Percentiles rank a stretch among this genome's conserved stretches.
These are phyloP conservation scores for Pandemis heparana DNA, from an alignment of 2,888 invertebrate species.

Conservation along the genomic window DNA sequence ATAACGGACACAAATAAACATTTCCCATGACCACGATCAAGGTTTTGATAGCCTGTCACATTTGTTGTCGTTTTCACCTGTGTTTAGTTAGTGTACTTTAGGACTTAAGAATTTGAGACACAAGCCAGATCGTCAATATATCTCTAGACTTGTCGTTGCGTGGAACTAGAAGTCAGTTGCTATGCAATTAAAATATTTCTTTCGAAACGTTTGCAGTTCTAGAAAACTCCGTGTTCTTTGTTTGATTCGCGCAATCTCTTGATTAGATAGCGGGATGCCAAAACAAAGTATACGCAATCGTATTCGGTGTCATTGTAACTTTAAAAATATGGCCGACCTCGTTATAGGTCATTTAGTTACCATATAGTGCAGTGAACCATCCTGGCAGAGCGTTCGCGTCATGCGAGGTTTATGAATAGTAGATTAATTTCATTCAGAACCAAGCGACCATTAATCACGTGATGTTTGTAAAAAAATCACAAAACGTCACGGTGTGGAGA, in stretches of 20 bases:
- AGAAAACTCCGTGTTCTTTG: slow-evolving; percentile 13
- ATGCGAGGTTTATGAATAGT: too few species aligned
- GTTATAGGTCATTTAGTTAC: slow-evolving; percentile 29
- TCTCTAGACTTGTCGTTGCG: not conserved
- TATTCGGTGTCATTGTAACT: not conserved
- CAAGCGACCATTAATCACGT: too few species aligned
- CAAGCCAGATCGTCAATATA: too few species aligned
- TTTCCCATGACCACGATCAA: too few species aligned
- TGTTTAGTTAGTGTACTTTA: too few species aligned
- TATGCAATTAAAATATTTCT: not conserved
- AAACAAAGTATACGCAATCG: slow-evolving; percentile 37
- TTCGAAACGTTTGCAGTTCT: slow-evolving; percentile 9
- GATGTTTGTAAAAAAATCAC: too few species aligned
- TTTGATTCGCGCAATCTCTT: slow-evolving; percentile 35
- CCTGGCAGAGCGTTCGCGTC: not conserved
- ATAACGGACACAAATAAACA: too few species aligned
- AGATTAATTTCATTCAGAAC: too few species aligned
- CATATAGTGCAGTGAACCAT: slow-evolving; percentile 24
- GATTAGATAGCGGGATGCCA: slow-evolving; percentile 39
- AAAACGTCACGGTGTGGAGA: too few species aligned
- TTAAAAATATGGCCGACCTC: slow-evolving; percentile 9
- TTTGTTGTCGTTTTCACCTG: too few species aligned
- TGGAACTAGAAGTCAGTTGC: not conserved
- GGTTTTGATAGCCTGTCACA: too few species aligned
- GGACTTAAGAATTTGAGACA: too few species aligned